These are phyloP conservation scores for Cepaea nemoralis DNA, from an alignment of 1,140 invertebrate species.

Conservation along the genomic window DNA sequence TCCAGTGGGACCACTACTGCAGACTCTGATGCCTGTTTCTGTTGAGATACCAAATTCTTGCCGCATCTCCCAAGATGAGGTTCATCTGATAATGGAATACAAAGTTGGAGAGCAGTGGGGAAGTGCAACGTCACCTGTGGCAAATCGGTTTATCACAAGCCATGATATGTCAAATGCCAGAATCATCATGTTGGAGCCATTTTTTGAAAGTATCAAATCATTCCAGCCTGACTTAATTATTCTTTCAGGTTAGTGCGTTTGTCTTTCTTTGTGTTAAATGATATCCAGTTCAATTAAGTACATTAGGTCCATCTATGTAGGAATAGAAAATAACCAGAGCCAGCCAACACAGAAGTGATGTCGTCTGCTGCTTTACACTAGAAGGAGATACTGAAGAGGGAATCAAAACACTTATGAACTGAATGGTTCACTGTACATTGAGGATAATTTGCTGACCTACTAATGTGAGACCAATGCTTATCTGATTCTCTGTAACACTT, in stretches of 20 bases:
- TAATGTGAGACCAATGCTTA: too few species aligned
- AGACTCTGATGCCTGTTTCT: slow-evolving; percentile 67
- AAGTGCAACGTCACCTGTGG: slow-evolving; percentile 65
- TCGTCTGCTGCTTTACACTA: too few species aligned
- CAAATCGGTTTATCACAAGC: slow-evolving; percentile 73
- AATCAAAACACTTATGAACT: too few species aligned
- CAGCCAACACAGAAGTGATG: too few species aligned
- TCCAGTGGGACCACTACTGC: slow-evolving; percentile 72
- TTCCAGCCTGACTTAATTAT: slow-evolving; percentile 71
- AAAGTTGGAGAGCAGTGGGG: slow-evolving; percentile 71
- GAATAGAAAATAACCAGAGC: too few species aligned
- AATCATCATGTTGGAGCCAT: slow-evolving; percentile 69
- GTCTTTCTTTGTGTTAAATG: not conserved
- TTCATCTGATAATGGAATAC: slow-evolving; percentile 74
- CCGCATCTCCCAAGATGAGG: slow-evolving; percentile 69
- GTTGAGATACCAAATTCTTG: slow-evolving; percentile 64
- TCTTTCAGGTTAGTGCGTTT: slow-evolving; percentile 54
- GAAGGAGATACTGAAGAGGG: too few species aligned
- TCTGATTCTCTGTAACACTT: too few species aligned
- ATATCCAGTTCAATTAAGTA: not conserved
- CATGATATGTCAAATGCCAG: slow-evolving; percentile 71
- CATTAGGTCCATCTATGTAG: too few species aligned
- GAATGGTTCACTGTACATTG: too few species aligned
- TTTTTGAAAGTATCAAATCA: slow-evolving; percentile 68
- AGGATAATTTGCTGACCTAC: too few species aligned